A percentile compares a stretch with the other conserved stretches of the same genome.
phyloP scores from a whole-genome alignment of 2,113 vertebrate species.

The Oryctolagus cuniculus region mOryCun1.1 NC_091438.1:14729001-14729500 shows the following conservation, averaged over 20 bases:
- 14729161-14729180: slow-evolving; percentile 31
- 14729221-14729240: not conserved
- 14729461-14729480: too few relatives aligned
- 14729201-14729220: not conserved
- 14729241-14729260: not conserved
- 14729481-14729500: too few relatives aligned
- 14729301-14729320: not conserved
- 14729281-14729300: not conserved
- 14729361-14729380: not conserved
- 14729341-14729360: not conserved
- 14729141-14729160: slow-evolving; percentile 28
- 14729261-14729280: not conserved
- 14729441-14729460: too few relatives aligned
- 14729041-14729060: not conserved
- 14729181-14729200: slow-evolving; percentile 29
- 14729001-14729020: not conserved
- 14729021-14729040: too few relatives aligned
- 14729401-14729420: not conserved
- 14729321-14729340: not conserved
- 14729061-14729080: slow-evolving; percentile 62
- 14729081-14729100: slow-evolving; percentile 60
- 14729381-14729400: not conserved
- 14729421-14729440: not conserved
- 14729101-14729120: slow-evolving; percentile 65
- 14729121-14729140: slow-evolving; percentile 55